Conservation (phyloP, 2,888 invertebrate species). For the Archips crataeganus region DNA sequence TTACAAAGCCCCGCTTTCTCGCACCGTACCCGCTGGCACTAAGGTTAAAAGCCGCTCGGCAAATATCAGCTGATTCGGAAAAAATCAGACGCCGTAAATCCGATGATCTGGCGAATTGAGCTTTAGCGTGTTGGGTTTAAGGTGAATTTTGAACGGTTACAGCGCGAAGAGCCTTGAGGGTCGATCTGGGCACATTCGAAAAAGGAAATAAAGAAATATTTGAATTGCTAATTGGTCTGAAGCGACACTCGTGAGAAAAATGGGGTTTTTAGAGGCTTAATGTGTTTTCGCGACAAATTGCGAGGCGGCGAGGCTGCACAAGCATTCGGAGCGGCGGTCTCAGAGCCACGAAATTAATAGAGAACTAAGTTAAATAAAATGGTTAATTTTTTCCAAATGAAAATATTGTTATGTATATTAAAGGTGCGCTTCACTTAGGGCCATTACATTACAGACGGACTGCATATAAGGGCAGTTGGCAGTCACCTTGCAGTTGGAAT, state of each 20-base stretch:
- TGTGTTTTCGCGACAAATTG: slow-evolving; percentile 39
- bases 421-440: no score
- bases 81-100: background rate
- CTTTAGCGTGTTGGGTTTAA: background rate
- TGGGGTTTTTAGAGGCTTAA: slow-evolving; percentile 33
- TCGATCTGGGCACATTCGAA: slow-evolving; percentile 39
- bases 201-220: slow-evolving; percentile 56
- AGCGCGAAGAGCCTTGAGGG: slow-evolving; percentile 3
- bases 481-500: no score
- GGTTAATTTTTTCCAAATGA: no score
- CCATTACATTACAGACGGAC: no score
- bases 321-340: no score
- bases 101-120: background rate
- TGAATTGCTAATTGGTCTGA: slow-evolving; percentile 66
- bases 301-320: background rate
- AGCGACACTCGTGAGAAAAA: slow-evolving; percentile 43
- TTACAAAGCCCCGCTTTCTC: background rate
- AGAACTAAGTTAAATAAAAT: no score
- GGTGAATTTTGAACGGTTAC: background rate
- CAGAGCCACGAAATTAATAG: no score
- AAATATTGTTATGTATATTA: no score
- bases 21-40: background rate
- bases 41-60: background rate
- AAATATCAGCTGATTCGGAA: background rate
- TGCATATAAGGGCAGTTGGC: no score